Evolutionary conservation across 2,888 invertebrate genomes (phyloP), one percentile per base, ranked within the genome.

Genomic region (Tubiluchus corallicola): DNA sequence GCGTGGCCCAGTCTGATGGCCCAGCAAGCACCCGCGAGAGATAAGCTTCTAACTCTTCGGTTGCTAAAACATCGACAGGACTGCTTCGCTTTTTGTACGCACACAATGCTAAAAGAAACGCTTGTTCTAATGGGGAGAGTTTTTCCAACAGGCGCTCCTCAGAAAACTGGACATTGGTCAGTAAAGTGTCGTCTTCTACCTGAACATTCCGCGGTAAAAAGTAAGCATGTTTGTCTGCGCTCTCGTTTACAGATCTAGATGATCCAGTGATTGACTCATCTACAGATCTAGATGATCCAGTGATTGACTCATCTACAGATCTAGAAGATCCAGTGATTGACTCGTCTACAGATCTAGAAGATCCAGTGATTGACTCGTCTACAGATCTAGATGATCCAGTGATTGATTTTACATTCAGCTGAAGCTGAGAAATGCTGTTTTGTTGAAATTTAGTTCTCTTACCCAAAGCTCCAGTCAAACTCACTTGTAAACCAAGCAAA

Each of bases 361-460:
- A 13, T 17, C 13, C 4, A 4, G 17, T 19, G 13, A 21, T 21
- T 41, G 17, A 17, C 40, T 39, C 40, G 21, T 13, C 20, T 18
- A 13, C 15, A 17, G 19, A 2, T 3, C 19, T 21, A 37, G 67
- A 66, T 4, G 72, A 50, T 42, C 68, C 65, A 41, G 41, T 51
- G 50, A 2, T 20, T 17, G 20, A 45, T 48, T 45, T 49, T 19
- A 83, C 74, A 53, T 75, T 72, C 0, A 90, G 62, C 37, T 78
- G 74, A 15, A 96, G 68, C 59, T 94, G 96, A 0, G 96, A 76
- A 40, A 85, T 64, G 21, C 78, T 72, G 38, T 75, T 76, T 53
- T 77, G 72, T 62, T 98, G 96, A 60, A 76, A 87, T 55, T 78
- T 79, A 4, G 96, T 96, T 49, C 94, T 73, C 60, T 82, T 81